These are phyloP conservation scores for Enchytraeus crypticus DNA, from an alignment of 2,888 invertebrate species.

Conservation along the genomic window DNA sequence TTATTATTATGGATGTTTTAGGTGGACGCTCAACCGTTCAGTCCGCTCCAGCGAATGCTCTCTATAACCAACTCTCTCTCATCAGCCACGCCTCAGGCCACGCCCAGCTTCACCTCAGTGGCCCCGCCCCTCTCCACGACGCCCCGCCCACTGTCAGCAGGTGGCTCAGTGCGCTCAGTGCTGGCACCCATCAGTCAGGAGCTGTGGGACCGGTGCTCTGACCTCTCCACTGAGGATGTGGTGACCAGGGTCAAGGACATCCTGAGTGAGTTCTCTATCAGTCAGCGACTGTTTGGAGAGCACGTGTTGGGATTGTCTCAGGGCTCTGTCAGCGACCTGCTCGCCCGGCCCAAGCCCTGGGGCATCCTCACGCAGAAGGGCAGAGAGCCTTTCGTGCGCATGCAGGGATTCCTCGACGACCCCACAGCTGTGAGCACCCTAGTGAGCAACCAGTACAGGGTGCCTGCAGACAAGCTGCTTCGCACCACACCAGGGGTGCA, in stretches of 20 bases:
- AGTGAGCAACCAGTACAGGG: slow-evolving; percentile 94
- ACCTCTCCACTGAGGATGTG: slow-evolving; percentile 94
- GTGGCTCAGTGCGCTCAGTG: slow-evolving; percentile 75
- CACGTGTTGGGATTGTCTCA: slow-evolving; percentile 64
- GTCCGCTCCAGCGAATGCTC: too few species aligned
- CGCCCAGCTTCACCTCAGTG: too few species aligned
- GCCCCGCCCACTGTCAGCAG: slow-evolving; percentile 56
- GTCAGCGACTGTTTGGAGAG: slow-evolving; percentile 94
- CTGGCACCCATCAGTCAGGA: slow-evolving; percentile 96
- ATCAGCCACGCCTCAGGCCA: too few species aligned
- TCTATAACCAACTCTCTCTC: too few species aligned
- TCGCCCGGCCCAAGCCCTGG: slow-evolving; percentile 97
- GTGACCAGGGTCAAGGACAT: slow-evolving; percentile 66
- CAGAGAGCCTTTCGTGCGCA: slow-evolving; percentile 59
- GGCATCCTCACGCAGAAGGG: slow-evolving; percentile 98
- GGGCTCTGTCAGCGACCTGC: slow-evolving; percentile 90
- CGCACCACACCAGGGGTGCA: not conserved
- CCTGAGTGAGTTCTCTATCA: slow-evolving; percentile 57
- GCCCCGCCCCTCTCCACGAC: slow-evolving; percentile 3
- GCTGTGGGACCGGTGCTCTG: slow-evolving; percentile 94
- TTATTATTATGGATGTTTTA: too few species aligned
- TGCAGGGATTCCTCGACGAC: slow-evolving; percentile 87
- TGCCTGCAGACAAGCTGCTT: slow-evolving; percentile 67
- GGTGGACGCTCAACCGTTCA: too few species aligned
- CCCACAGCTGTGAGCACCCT: slow-evolving; percentile 85